Base-by-base conservation (phyloP, 2,113 vertebrate species). In the Phalacrocorax brasilianus region DNA sequence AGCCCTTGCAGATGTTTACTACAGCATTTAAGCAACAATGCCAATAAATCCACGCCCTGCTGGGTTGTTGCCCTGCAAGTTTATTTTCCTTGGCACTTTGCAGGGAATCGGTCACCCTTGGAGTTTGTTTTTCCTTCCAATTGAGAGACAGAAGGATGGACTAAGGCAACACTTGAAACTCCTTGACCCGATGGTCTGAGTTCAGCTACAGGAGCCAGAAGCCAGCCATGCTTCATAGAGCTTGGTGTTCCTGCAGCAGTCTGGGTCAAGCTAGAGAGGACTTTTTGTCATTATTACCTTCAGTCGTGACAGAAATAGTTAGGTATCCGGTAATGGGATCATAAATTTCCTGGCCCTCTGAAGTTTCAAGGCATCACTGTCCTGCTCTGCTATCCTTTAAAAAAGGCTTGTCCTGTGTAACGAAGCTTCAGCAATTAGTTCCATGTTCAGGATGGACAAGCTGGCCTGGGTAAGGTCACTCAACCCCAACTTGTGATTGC, bases 121-220 rank as follows among this genome's bases (percentile, higher is more conserved):
- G 61, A 84, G 87, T 91, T 80, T 96, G 91, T 96, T 92, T 94
- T 87, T 73, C 79, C 62, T 94, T 42, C 80, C 85, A 74, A 28
- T 88, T 67, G 78, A 86, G 87, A 93, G 44, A 19, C 40, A 56
- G 79, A 88, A 77, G 50, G 85, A 50, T 47, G 78, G 35, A 68
- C 50, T 87, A 17, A 89, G 53, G 77, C 76, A 82, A 73, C 94
- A 53, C 67, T 75, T 91, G 61, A 85, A 92, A 89, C 52, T 80
- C 85, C 59, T 77, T 96, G 92, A 97, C 95, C 95, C n/a, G 0
- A 5, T 47, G 65, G 83, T 72, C 30, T 18, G 45, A 93, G 96
- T 94, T 95, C 95, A 96, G 91, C 62, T 74, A 75, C 85, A 13
- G 91, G 44, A 93, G 91, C 91, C 67, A 30, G 22, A 55, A 89